These are phyloP conservation scores for Buceros bicornis DNA, from an alignment of 2,797 vertebrate genomes.

Conservation along the genomic window DNA sequence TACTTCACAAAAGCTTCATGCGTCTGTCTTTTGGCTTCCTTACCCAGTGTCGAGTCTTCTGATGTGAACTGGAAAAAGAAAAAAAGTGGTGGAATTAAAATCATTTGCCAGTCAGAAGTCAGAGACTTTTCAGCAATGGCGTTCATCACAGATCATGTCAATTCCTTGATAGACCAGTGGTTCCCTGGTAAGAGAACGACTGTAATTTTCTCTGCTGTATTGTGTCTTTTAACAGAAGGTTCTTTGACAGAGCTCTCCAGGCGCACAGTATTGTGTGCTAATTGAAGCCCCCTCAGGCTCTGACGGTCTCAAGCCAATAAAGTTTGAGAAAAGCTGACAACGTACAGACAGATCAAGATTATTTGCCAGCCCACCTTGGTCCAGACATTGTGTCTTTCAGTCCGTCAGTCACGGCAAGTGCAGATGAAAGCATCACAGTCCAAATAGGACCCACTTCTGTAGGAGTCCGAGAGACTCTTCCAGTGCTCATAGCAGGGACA, in stretches of 20 bases:
- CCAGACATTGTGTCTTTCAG: neutral
- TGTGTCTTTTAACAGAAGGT: neutral
- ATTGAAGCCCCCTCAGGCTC: slow-evolving; percentile 27
- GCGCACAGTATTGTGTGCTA: neutral
- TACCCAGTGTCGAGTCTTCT: slow-evolving; percentile 92
- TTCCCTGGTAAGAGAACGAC: slow-evolving; percentile 90
- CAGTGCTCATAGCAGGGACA: neutral
- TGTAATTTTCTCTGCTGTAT: neutral
- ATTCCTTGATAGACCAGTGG: slow-evolving; percentile 97
- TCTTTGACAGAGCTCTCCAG: slow-evolving; percentile 23
- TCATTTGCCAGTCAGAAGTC: slow-evolving; percentile 93
- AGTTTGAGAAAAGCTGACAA: slow-evolving; percentile 18
- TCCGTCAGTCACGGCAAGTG: neutral
- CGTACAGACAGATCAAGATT: neutral
- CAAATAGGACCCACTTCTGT: neutral
- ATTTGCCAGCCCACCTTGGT: neutral
- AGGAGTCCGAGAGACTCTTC: neutral
- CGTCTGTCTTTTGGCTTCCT: neutral
- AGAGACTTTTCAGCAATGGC: slow-evolving; percentile 98
- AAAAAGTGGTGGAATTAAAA: slow-evolving; percentile 96
- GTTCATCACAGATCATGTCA: slow-evolving; percentile 97
- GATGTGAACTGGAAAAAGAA: slow-evolving; percentile 96
- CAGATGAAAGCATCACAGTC: neutral
- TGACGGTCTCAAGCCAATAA: neutral
- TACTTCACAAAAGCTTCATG: slow-evolving; percentile 8